Evolutionary conservation across 2,888 invertebrate species (phyloP).

Genomic region (Selenia dentaria): DNA sequence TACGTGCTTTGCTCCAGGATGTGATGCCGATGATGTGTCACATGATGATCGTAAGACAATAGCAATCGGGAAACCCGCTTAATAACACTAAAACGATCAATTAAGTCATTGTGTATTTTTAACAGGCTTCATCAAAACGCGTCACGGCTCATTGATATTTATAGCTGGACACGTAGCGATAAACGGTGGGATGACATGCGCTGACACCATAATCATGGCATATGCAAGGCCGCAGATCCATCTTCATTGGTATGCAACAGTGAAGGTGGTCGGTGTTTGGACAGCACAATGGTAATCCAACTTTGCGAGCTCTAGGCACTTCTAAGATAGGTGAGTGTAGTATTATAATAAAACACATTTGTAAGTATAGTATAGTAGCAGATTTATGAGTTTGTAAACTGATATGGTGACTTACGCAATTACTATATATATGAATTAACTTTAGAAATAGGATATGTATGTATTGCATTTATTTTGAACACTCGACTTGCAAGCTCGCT

Average conservation of each 20-base stretch:
- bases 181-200: constrained; percentile 37
- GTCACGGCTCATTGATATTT: constrained; percentile 18
- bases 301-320: constrained; percentile 28
- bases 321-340: background rate
- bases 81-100: constrained; percentile 1
- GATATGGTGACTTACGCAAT: too few species aligned
- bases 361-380: too few species aligned
- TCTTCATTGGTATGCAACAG: constrained; percentile 59
- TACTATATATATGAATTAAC: too few species aligned
- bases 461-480: too few species aligned
- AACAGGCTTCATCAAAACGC: constrained; percentile 10
- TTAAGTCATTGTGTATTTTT: constrained; percentile 8
- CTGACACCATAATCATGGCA: constrained; percentile 50
- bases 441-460: too few species aligned
- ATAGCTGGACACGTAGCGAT: constrained; percentile 19
- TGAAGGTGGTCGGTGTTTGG: constrained; percentile 30
- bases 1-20: too few species aligned
- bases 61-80: constrained; percentile 1
- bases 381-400: too few species aligned
- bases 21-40: background rate
- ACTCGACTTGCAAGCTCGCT: too few species aligned
- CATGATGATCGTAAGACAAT: background rate
- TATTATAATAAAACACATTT: too few species aligned
- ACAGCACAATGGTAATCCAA: constrained; percentile 42
- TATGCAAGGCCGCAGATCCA: constrained; percentile 47